Evolutionary conservation across 2,113 vertebrate species (phyloP), one percentile per base, ranked within the genome.

Genomic region (Tragulus kanchil): DNA sequence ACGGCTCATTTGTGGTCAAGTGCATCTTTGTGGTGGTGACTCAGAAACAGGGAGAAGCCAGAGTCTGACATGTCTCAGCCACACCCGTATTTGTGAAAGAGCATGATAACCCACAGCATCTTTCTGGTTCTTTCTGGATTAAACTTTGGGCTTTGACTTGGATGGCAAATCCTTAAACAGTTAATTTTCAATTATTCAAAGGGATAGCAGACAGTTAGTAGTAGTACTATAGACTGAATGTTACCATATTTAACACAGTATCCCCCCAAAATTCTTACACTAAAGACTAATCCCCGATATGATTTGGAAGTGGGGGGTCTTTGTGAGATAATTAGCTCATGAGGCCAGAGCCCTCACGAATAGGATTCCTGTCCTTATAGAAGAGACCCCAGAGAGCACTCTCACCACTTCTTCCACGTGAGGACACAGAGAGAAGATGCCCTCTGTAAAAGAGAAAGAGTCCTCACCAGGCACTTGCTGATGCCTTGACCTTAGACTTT

Each of bases 41-140:
- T 73, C 64, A 95, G 58, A 90, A 85, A 36, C 62, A 82, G 36
- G 97, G 7, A 89, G 45, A 94, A 85, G n/a, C 28, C 75, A 91
- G 25, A 45, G 23, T 14, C 58, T 62, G 69, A 11, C 5, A 7
- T 42, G 26, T 59, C 65, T 95, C 17, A 23, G 17, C 56, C 26
- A 26, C 9, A 69, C 50, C 50, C 14, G 31, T 25, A 50, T 73
- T 25, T 94, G 56, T 84, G 59, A 58, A 45, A 65, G 21, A 88
- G 81, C 28, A 10, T 81, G n/a, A 61, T 94, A 15, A 45, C 52
- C 62, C 77, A 42, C 3, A n/a, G 59, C 21, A 71, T 42, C 85
- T 19, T 50, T 1, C 6, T 73, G n/a, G 26, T 88, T 87, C 42
- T 69, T 75, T 64, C 17, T 56, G 52, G 56, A 26, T 61, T 69